Conservation (phyloP, 1,140 invertebrate genomes). For the Pseudomyrmex gracilis region DNA sequence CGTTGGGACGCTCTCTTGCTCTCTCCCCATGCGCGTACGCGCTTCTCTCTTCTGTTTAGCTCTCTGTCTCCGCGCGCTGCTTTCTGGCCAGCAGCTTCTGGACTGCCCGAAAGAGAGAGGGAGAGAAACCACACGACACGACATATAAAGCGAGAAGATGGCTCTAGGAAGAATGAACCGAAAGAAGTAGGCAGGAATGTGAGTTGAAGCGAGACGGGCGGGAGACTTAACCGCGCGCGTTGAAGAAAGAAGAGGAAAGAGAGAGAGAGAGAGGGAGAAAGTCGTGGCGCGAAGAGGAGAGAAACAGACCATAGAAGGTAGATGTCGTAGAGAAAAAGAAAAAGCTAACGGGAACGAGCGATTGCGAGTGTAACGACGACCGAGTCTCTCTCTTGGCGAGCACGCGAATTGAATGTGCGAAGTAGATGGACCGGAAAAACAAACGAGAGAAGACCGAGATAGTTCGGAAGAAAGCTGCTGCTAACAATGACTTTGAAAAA, state of each 20-base stretch:
- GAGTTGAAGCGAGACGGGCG: conserved; percentile 6
- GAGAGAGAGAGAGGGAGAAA: conserved; percentile 56
- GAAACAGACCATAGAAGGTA: background rate
- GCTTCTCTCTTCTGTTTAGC: conserved; percentile 4
- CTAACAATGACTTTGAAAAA: conserved; percentile 7
- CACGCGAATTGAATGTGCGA: background rate
- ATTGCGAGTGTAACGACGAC: conserved; percentile 13
- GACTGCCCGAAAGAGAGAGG: conserved; percentile 28
- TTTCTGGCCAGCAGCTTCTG: background rate
- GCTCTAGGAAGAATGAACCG: background rate
- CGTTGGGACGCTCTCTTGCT: conserved; percentile 21
- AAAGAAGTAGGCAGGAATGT: conserved; percentile 17
- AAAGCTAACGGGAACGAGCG: background rate
- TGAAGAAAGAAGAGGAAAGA: conserved; percentile 12
- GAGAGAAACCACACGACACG: background rate
- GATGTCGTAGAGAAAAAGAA: background rate
- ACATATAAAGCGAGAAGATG: background rate
- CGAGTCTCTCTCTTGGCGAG: background rate
- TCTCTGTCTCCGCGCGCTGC: conserved; percentile 12
- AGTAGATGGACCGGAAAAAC: conserved; percentile 12
- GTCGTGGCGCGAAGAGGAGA: background rate
- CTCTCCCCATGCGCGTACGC: background rate
- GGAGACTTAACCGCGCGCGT: too few species aligned
- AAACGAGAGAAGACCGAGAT: conserved; percentile 28
- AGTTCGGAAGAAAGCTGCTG: background rate